Base-by-base conservation (phyloP, 2,888 invertebrate species). In the Nemotelus nigrinus region DNA sequence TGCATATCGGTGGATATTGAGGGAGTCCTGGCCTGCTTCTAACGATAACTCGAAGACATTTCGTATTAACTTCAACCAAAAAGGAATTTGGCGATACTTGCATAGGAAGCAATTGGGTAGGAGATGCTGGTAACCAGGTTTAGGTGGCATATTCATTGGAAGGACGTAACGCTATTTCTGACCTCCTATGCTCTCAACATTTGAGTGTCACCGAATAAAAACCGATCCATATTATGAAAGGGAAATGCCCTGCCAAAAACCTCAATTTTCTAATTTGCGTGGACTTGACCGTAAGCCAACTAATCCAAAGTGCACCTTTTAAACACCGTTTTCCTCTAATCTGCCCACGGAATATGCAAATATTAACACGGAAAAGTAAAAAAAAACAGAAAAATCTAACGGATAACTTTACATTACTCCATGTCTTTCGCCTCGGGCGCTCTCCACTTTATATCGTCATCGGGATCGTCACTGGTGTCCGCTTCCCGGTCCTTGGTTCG, bases 1-100 rank as follows among this genome's bases (percentile, higher is more conserved):
- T 72, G 72, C 72, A 79, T 77, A 79, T 79, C 77, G 77, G 67
- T 74, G 74, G 67, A 77, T 68, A 74, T 77, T 79, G 65, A 70
- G 64, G 74, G 58, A 60, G 77, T 4, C 71, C 8, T 55, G 7
- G 71, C 55, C 55, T 50, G 50, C 7, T 25, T 43, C 67, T 67
- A n/a, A 67, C 67, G 48, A 58, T 47, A 58, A 58, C 57, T 10
- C 72, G 58, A 45, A 68, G 68, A 58, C 43, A 71, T 71, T 5
- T 4, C 53, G 47, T 58, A 67, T 48, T 48, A 25, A 44, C 43
- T 47, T 2, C 57, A 58, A 57, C 57, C 39, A 45, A 45, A 72
- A 72, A 58, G 72, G n/a, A 45, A 63, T 63, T 25, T 25, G 25
- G 2, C 58, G 10, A 10, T 63, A 4, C 63, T 41, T 63, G 63